phyloP scores from a whole-genome alignment of 2,113 vertebrate genomes.

The Epinephelus cyanopodus region DNA sequence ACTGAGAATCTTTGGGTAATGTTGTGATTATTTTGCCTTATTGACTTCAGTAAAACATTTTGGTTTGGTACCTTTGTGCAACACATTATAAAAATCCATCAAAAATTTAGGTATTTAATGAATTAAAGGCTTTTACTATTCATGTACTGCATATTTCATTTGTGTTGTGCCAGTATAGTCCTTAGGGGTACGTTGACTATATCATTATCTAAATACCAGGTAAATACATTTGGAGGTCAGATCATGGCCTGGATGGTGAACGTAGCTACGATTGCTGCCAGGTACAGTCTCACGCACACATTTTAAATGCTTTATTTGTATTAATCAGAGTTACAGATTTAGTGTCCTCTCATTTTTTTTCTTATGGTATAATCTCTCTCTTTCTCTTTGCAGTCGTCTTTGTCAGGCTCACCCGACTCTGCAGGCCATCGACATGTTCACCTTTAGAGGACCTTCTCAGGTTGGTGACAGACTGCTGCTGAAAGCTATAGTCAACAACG shows the following conservation, averaged over 20 bases:
- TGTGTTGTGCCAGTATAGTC: not conserved
- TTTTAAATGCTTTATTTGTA: not conserved
- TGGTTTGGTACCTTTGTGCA: not conserved
- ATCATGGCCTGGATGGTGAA: constrained; percentile 99
- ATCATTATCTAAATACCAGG: constrained; percentile 80
- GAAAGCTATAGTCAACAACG: constrained; percentile 94
- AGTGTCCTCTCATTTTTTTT: not conserved
- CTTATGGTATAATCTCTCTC: not conserved
- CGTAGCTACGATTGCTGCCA: constrained; percentile 94
- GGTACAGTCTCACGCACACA: constrained; percentile 78
- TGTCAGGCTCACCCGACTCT: constrained; percentile 91
- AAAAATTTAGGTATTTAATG: too few relatives aligned
- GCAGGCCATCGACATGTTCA: constrained; percentile 95
- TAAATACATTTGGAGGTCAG: constrained; percentile 95
- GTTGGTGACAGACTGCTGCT: constrained; percentile 93
- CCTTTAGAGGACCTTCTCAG: constrained; percentile 93
- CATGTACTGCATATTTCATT: not conserved
- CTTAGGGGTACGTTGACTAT: not conserved
- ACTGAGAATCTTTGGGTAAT: not conserved
- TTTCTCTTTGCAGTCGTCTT: constrained; percentile 85
- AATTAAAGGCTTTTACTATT: not conserved
- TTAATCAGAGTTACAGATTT: too few relatives aligned
- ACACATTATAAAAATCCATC: not conserved
- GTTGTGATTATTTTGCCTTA: not conserved
- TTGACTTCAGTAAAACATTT: not conserved